Evolutionary conservation across 2,888 invertebrate genomes (phyloP).

Genomic region (Adelphocoris suturalis): DNA sequence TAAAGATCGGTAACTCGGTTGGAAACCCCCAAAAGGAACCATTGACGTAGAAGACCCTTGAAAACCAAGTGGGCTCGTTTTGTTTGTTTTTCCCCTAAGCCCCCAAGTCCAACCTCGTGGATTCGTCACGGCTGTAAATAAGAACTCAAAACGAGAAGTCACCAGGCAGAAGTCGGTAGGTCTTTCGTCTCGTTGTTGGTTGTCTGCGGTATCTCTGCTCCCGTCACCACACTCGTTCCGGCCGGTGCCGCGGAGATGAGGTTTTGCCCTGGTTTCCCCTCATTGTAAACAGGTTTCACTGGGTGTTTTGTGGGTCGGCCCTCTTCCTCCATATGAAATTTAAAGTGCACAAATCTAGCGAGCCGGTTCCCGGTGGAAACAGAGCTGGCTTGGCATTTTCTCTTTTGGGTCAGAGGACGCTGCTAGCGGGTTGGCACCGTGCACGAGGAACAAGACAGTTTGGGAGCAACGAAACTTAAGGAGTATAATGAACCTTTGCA

Average conservation of each 20-base stretch:
- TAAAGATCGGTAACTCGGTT: not conserved
- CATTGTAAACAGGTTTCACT: constrained; percentile 32
- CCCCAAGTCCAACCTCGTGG: constrained; percentile 4
- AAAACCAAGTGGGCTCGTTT: not conserved
- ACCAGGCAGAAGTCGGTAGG: not conserved
- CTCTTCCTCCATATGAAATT: not conserved
- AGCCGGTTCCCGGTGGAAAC: not conserved
- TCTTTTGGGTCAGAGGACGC: constrained; percentile 34
- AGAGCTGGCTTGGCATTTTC: not conserved
- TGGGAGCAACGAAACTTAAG: too few relatives aligned
- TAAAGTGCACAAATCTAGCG: not conserved
- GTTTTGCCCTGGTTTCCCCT: constrained; percentile 26
- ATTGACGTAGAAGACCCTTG: not conserved
- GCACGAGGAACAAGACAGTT: not conserved
- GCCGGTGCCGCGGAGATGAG: constrained; percentile 19
- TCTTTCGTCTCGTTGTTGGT: not conserved
- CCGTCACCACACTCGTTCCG: constrained; percentile 28
- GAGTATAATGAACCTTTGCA: too few relatives aligned
- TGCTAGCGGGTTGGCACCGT: not conserved
- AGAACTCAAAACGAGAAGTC: not conserved
- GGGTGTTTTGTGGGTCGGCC: constrained; percentile 19
- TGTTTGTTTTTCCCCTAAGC: not conserved
- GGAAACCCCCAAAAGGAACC: not conserved
- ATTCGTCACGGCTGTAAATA: not conserved
- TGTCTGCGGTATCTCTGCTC: not conserved